A percentile compares a stretch with the other conserved stretches of the same genome.
Conservation (phyloP, 1,140 invertebrate genomes). For the Aphaenogaster rudis region DNA sequence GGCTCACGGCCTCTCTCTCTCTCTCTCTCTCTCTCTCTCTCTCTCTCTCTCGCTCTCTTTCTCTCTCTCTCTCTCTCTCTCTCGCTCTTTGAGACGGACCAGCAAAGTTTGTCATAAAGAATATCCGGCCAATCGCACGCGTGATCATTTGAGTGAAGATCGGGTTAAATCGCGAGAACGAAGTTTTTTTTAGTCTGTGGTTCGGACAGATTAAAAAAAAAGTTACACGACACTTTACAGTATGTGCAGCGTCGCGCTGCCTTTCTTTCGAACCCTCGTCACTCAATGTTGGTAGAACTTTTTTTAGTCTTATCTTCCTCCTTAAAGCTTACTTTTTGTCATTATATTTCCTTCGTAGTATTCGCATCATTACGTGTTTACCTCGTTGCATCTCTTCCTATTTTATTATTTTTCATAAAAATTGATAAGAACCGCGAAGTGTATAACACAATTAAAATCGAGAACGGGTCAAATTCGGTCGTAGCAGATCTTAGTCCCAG, state of each 20-base stretch:
- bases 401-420: neutral
- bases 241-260: neutral
- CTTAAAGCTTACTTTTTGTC: neutral
- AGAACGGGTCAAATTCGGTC: no score
- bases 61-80: neutral
- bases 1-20: constrained; percentile 22
- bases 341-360: neutral
- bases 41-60: neutral
- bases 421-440: no score
- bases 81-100: neutral
- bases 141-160: constrained; percentile 18
- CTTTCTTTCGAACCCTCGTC: constrained; percentile 2
- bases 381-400: neutral
- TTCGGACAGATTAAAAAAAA: constrained; percentile 7
- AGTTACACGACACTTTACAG: neutral
- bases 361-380: neutral
- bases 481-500: no score
- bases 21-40: neutral
- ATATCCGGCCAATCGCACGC: constrained; percentile 25
- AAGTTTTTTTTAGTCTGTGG: neutral
- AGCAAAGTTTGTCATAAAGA: constrained; percentile 27
- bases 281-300: neutral
- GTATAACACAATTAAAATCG: no score
- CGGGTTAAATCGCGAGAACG: constrained; percentile 32
- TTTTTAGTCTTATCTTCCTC: neutral